phyloP scores from a whole-genome alignment of 2,888 invertebrate species.

The Platycnemis pennipes region DNA sequence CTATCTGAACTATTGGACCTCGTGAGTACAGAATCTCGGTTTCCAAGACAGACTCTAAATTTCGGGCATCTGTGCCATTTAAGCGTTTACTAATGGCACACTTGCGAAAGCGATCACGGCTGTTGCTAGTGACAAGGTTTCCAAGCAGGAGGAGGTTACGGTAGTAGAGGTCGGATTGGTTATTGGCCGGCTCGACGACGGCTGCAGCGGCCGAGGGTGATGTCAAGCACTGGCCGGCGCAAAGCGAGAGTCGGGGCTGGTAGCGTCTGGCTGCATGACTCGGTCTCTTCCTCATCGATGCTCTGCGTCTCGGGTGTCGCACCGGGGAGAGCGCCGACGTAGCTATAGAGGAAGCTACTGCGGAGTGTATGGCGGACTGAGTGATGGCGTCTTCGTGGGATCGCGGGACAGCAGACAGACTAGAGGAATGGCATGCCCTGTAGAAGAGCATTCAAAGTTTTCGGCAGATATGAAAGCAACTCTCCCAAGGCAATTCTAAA shows the following conservation, averaged over 20 bases:
- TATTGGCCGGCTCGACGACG: slow-evolving; percentile 44
- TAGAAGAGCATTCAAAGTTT: slow-evolving; percentile 66
- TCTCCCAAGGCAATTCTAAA: background rate
- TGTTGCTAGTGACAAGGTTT: slow-evolving; percentile 44
- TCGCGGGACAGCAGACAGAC: slow-evolving; percentile 61
- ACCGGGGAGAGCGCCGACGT: slow-evolving; percentile 33
- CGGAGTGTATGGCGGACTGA: slow-evolving; percentile 56
- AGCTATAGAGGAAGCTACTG: slow-evolving; percentile 51
- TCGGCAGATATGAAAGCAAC: slow-evolving; percentile 56
- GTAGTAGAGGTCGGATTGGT: slow-evolving; percentile 65
- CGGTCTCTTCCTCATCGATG: slow-evolving; percentile 65
- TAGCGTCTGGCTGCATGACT: slow-evolving; percentile 69
- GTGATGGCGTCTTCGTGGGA: slow-evolving; percentile 45
- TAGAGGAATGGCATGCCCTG: slow-evolving; percentile 66
- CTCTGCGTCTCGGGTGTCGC: slow-evolving; percentile 68
- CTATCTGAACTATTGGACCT: slow-evolving; percentile 60
- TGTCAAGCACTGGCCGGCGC: slow-evolving; percentile 61
- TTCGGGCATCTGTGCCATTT: slow-evolving; percentile 57
- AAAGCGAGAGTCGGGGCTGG: slow-evolving; percentile 69
- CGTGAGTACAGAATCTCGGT: slow-evolving; percentile 65
- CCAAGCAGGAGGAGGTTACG: slow-evolving; percentile 70
- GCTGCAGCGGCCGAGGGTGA: slow-evolving; percentile 53
- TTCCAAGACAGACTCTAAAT: slow-evolving; percentile 58
- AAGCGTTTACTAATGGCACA: slow-evolving; percentile 68
- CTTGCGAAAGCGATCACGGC: slow-evolving; percentile 68